Evolutionary conservation across 1,140 invertebrate genomes (phyloP), one percentile per base, ranked within the genome.

Genomic region (Centruroides vittatus): DNA sequence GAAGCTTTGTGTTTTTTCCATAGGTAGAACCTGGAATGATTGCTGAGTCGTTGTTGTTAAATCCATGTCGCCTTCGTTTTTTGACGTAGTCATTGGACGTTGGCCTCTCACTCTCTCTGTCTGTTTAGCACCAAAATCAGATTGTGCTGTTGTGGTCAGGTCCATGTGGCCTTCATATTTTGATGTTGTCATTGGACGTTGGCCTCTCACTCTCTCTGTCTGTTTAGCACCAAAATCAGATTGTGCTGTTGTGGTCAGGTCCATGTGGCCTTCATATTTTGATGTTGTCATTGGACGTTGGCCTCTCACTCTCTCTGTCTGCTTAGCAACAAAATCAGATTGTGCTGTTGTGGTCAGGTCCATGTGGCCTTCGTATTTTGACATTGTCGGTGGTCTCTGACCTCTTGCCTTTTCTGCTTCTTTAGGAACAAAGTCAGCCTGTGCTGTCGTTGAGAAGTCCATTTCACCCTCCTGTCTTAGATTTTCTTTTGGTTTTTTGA

Each of bases 11-110:
- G 56, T 55, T 35, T 49, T 41, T 12, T 64, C 59, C 4, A 48
- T 34, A 9, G 48, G 36, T 60, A 60, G 50, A 1, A 10, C 51
- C n/a, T n/a, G 47, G 61, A 63, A 65, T 67, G 70, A 68, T 4
- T 67, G 46, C 52, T 71, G 66, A 61, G 70, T 68, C 6, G 74
- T 75, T 12, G 75, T 76, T n/a, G n/a, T n/a, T n/a, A n/a, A n/a
- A n/a, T n/a, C n/a, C n/a, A n/a, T n/a, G n/a, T n/a, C n/a, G n/a
- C n/a, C n/a, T n/a, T n/a, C n/a, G n/a, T 53, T 73, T 60, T 58
- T 62, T 41, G 10, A 70, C 70, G 58, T 62, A 62, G 63, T 72
- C 73, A 13, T 59, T 63, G 35, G 67, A 53, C 55, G 72, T 71
- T 10, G 68, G 67, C 34, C 67, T 62, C 51, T 71, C 68, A 11